phyloP scores from a whole-genome alignment of 2,113 vertebrate species.

The Blennius ocellaris region DNA sequence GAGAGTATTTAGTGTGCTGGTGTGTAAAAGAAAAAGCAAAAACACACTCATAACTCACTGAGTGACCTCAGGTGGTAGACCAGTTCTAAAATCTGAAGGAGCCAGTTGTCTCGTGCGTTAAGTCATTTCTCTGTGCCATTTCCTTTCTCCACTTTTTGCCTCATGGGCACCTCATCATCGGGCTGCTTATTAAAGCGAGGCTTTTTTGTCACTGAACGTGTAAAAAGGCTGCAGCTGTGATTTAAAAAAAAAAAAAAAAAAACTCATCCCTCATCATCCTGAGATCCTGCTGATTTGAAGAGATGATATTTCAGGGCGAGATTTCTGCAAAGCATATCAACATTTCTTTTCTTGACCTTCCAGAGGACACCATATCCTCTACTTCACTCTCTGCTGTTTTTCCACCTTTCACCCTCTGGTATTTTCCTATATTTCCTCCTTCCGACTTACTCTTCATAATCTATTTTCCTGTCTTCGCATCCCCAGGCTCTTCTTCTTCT shows the following conservation, averaged over 20 bases:
- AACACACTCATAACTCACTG: not conserved
- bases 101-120: slow-evolving; percentile 43
- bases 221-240: slow-evolving; percentile 51
- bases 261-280: not conserved
- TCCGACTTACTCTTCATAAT: slow-evolving; percentile 52
- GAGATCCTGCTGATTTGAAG: not conserved
- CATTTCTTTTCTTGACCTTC: slow-evolving; percentile 48
- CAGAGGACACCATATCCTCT: slow-evolving; percentile 51
- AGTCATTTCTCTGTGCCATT: slow-evolving; percentile 49
- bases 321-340: slow-evolving; percentile 69
- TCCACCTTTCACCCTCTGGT: slow-evolving; percentile 61
- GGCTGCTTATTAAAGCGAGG: slow-evolving; percentile 32
- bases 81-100: slow-evolving; percentile 47
- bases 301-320: slow-evolving; percentile 56
- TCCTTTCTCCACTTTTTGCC: slow-evolving; percentile 44
- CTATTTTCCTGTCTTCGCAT: slow-evolving; percentile 70
- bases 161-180: slow-evolving; percentile 73
- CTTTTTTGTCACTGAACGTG: slow-evolving; percentile 35
- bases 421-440: slow-evolving; percentile 54
- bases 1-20: too few relatives aligned
- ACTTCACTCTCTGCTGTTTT: slow-evolving; percentile 48
- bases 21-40: too few relatives aligned
- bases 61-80: slow-evolving; percentile 55
- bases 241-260: not conserved
- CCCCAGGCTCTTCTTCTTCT: slow-evolving; percentile 22